Conservation (phyloP, 2,888 invertebrate genomes). For the Mactromeris polynyma region DNA sequence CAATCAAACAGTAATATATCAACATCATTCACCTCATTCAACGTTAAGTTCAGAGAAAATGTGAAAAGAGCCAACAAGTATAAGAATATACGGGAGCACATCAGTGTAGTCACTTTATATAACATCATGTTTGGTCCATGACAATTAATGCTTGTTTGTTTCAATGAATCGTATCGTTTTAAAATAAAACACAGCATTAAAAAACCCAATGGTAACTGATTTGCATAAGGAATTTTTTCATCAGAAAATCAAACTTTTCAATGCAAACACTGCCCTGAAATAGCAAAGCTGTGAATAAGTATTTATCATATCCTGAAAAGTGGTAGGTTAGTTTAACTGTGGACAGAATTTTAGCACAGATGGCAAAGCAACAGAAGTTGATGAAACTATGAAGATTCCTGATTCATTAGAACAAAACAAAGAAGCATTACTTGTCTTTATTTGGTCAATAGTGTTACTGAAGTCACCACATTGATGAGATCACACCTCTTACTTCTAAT, state of each 20-base stretch:
- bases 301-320: too few relatives aligned
- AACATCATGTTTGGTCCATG: conserved; percentile 16
- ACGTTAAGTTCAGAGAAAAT: neutral
- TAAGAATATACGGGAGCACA: neutral
- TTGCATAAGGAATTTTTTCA: neutral
- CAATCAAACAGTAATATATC: too few relatives aligned
- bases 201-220: neutral
- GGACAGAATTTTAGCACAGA: neutral
- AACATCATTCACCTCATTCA: neutral
- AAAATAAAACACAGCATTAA: neutral
- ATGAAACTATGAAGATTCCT: neutral
- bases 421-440: conserved; percentile 10
- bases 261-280: too few relatives aligned
- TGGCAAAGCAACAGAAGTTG: neutral
- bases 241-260: neutral
- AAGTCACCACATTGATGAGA: neutral
- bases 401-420: neutral
- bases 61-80: neutral
- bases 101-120: neutral
- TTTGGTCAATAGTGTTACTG: neutral
- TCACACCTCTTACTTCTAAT: neutral
- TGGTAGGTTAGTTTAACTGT: neutral
- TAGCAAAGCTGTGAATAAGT: too few relatives aligned
- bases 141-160: conserved; percentile 4
- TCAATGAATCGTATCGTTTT: neutral